phyloP scores from a whole-genome alignment of 1,140 invertebrate genomes.

The Rhyacophila brunnea region DNA sequence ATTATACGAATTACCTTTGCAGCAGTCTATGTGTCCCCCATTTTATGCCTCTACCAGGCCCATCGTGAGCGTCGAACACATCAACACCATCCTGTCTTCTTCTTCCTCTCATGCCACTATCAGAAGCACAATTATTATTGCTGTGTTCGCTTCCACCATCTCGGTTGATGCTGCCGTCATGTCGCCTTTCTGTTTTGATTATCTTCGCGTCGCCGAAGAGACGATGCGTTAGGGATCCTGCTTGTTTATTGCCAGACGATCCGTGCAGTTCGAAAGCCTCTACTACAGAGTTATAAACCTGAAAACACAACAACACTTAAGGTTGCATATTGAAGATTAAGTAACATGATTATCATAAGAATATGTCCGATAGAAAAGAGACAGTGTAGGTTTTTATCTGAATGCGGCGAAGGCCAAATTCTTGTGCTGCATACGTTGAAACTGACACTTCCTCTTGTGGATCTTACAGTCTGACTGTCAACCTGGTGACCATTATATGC shows the following conservation, averaged over 20 bases:
- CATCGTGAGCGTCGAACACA: conserved; percentile 17
- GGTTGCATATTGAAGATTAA: too few species aligned
- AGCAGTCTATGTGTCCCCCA: conserved; percentile 22
- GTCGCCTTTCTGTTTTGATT: background rate
- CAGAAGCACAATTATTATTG: too few species aligned
- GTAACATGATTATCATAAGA: too few species aligned
- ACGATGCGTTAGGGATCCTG: conserved; percentile 34
- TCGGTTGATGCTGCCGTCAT: background rate
- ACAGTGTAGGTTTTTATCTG: too few species aligned
- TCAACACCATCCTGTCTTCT: background rate
- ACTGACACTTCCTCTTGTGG: too few species aligned
- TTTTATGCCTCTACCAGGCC: background rate
- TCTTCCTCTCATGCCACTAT: background rate
- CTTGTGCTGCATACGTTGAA: too few species aligned
- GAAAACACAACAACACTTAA: too few species aligned
- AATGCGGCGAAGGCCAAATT: too few species aligned
- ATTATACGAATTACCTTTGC: conserved; percentile 23
- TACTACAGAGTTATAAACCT: conserved; percentile 51
- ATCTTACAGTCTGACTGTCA: too few species aligned
- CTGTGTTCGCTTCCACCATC: background rate
- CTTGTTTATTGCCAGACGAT: conserved; percentile 39
- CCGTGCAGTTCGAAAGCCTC: conserved; percentile 49
- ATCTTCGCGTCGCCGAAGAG: conserved; percentile 30
- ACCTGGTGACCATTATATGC: too few species aligned
- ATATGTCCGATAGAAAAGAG: too few species aligned